phyloP scores from a whole-genome alignment of 1,140 invertebrate genomes.

The Habropoda laboriosa region DNA sequence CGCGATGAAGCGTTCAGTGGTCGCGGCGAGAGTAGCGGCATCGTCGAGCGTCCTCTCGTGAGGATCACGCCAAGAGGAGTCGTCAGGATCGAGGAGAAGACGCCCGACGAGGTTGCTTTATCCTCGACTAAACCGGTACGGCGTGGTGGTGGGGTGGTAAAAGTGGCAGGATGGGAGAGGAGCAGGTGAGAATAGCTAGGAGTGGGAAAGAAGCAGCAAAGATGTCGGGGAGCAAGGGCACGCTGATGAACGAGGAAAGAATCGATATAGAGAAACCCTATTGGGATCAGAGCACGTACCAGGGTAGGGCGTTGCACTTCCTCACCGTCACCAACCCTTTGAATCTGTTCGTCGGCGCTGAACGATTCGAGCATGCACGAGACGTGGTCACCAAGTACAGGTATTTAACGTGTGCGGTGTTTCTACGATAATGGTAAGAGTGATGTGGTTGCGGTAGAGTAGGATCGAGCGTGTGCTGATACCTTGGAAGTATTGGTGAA shows the following conservation, averaged over 20 bases:
- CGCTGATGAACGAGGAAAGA: slow-evolving; percentile 5
- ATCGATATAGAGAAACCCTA: slow-evolving; percentile 91
- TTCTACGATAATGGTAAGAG: too few relatives aligned
- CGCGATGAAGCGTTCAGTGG: neutral
- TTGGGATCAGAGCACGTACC: slow-evolving; percentile 94
- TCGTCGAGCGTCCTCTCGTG: slow-evolving; percentile 5
- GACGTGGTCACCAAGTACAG: slow-evolving; percentile 88
- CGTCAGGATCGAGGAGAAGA: neutral
- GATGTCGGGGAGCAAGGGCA: slow-evolving; percentile 5
- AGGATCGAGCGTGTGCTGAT: too few relatives aligned
- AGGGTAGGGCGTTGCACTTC: slow-evolving; percentile 94
- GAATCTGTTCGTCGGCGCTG: slow-evolving; percentile 88
- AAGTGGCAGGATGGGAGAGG: neutral
- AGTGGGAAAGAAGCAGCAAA: neutral
- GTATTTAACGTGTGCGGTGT: slow-evolving; percentile 81
- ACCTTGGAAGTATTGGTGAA: too few relatives aligned
- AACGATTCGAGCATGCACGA: slow-evolving; percentile 89
- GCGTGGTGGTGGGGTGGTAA: neutral
- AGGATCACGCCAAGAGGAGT: neutral
- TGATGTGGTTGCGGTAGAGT: too few relatives aligned
- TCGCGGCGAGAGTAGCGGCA: neutral
- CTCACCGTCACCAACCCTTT: slow-evolving; percentile 95
- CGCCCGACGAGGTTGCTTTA: neutral
- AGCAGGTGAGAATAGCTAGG: neutral
- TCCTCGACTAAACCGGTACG: neutral